Conservation (phyloP, 2,113 vertebrate species). For the Platysteira castanea region DNA sequence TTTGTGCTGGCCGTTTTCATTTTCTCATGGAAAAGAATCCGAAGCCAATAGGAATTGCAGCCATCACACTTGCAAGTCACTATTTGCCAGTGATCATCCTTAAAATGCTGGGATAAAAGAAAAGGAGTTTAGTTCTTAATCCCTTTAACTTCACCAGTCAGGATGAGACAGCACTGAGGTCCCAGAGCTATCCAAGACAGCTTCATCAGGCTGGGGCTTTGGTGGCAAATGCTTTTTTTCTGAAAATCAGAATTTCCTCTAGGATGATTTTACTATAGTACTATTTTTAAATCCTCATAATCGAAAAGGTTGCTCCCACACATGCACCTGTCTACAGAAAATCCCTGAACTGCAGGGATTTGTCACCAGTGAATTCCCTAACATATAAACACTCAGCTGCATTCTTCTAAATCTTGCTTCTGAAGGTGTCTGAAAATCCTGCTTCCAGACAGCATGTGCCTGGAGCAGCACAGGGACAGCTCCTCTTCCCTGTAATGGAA, state of each 20-base stretch:
- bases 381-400: not conserved
- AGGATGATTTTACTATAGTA: not conserved
- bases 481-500: fast-evolving
- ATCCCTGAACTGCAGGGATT: not conserved
- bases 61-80: not conserved
- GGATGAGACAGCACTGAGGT: not conserved
- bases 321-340: not conserved
- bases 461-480: not conserved
- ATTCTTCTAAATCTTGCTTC: not conserved
- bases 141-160: not conserved
- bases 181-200: not conserved
- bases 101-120: not conserved
- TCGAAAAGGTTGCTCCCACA: not conserved
- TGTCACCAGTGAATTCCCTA: not conserved
- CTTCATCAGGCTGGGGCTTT: not conserved
- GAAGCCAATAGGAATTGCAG: not conserved
- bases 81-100: not conserved
- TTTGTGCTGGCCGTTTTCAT: not conserved
- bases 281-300: not conserved
- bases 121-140: not conserved
- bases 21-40: not conserved
- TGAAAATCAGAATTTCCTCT: not conserved
- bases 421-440: not conserved
- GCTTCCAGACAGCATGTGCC: not conserved
- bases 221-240: not conserved